Percentiles rank a stretch among this genome's conserved stretches.
phyloP scores from a whole-genome alignment of 2,888 invertebrate species.

The Leptothorax acervorum region DNA sequence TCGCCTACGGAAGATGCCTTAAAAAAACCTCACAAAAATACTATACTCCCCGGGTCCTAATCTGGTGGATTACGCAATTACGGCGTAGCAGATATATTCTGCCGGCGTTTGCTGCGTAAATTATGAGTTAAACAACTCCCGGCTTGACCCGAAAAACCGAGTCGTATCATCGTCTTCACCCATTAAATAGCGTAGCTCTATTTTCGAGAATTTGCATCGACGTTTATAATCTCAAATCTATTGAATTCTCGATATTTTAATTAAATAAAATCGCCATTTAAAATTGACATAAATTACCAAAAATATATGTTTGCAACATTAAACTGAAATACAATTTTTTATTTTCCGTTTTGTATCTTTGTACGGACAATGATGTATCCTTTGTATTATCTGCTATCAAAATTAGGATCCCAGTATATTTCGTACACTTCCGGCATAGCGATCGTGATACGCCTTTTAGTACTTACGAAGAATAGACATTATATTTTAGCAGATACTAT shows the following conservation, averaged over 20 bases:
- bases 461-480: neutral
- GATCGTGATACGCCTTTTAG: neutral
- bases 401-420: neutral
- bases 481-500: neutral
- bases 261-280: neutral
- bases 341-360: neutral
- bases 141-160: conserved; percentile 27
- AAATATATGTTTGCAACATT: neutral
- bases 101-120: conserved; percentile 57
- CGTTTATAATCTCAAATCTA: neutral
- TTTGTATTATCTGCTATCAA: neutral
- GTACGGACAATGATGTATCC: neutral
- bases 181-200: neutral
- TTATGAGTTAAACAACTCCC: conserved; percentile 56
- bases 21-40: conserved; percentile 18
- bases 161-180: conserved; percentile 39
- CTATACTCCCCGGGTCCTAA: conserved; percentile 42
- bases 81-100: conserved; percentile 36
- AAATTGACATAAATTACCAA: neutral
- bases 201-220: conserved; percentile 1
- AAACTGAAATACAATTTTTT: neutral
- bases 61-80: conserved; percentile 60
- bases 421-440: neutral
- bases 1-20: neutral
- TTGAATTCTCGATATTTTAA: neutral